These are phyloP conservation scores for Loripinus fragilis DNA, from an alignment of 2,888 invertebrate genomes.

Conservation along the genomic window DNA sequence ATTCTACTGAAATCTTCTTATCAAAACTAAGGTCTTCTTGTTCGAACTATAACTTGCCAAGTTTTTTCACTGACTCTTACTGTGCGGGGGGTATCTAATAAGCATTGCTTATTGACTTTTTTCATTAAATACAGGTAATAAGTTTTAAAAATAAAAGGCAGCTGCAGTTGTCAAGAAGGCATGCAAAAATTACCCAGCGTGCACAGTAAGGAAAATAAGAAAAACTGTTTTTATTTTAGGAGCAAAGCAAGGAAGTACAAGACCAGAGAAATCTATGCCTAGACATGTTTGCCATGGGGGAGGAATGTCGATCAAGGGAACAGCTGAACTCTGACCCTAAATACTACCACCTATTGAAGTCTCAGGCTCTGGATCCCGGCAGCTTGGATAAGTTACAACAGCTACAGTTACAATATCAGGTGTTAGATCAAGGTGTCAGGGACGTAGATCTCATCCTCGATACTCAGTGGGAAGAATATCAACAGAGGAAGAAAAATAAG, in stretches of 20 bases:
- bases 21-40: no score
- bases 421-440: constrained; percentile 90
- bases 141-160: no score
- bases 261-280: constrained; percentile 85
- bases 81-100: no score
- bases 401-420: constrained; percentile 87
- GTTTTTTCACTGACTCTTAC: no score
- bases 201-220: no score
- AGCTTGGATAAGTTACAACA: constrained; percentile 88
- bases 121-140: no score
- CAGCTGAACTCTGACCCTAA: constrained; percentile 80
- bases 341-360: constrained; percentile 81
- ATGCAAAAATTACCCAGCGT: no score
- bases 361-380: constrained; percentile 87
- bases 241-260: constrained; percentile 87
- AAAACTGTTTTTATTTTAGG: constrained; percentile 71
- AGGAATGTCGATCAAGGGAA: constrained; percentile 81
- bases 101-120: no score
- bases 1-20: no score
- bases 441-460: constrained; percentile 90
- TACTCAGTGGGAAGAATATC: constrained; percentile 89
- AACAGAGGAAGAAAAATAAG: constrained; percentile 66
- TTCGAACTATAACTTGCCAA: no score
- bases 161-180: no score
- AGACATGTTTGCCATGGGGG: constrained; percentile 82